Conservation (phyloP, 92 coral and sea anemone species). For the Pocillopora meandrina region DNA sequence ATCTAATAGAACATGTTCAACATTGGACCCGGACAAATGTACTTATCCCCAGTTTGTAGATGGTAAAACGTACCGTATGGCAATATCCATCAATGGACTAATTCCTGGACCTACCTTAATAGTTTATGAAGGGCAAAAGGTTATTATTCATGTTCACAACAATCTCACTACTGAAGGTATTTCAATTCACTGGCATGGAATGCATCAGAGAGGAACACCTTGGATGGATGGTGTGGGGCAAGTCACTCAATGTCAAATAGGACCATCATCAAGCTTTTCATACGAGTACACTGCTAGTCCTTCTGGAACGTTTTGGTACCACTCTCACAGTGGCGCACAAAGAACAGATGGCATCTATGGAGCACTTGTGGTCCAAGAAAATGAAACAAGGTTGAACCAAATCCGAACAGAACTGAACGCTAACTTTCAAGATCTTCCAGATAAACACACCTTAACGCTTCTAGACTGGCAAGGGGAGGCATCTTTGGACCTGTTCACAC, state of each 20-base stretch:
- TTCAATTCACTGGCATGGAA: constrained; percentile 84
- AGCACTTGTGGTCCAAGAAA: constrained; percentile 67
- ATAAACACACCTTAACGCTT: constrained; percentile 50
- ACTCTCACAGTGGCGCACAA: constrained; percentile 81
- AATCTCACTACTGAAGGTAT: constrained; percentile 56
- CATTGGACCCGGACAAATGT: constrained; percentile 37
- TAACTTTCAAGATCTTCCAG: constrained; percentile 45
- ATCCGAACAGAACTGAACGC: constrained; percentile 4
- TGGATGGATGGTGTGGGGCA: constrained; percentile 89
- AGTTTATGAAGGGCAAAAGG: constrained; percentile 62
- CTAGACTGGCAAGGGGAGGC: constrained; percentile 67
- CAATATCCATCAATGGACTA: constrained; percentile 71
- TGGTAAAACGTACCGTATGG: constrained; percentile 57
- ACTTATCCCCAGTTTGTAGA: constrained; percentile 54
- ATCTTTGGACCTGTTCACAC: constrained; percentile 56
- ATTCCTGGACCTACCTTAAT: constrained; percentile 86
- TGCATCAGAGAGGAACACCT: constrained; percentile 71
- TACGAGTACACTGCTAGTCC: constrained; percentile 76
- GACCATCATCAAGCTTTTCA: constrained; percentile 56
- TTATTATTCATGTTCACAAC: constrained; percentile 61
- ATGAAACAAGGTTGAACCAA: neutral
- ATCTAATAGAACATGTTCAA: constrained; percentile 3
- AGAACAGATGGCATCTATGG: constrained; percentile 83
- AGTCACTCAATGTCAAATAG: constrained; percentile 79
- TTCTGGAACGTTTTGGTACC: constrained; percentile 89